Evolutionary conservation across 1,140 invertebrate species (phyloP), one percentile per base, ranked within the genome.

Genomic region (Hycleus phaleratus): DNA sequence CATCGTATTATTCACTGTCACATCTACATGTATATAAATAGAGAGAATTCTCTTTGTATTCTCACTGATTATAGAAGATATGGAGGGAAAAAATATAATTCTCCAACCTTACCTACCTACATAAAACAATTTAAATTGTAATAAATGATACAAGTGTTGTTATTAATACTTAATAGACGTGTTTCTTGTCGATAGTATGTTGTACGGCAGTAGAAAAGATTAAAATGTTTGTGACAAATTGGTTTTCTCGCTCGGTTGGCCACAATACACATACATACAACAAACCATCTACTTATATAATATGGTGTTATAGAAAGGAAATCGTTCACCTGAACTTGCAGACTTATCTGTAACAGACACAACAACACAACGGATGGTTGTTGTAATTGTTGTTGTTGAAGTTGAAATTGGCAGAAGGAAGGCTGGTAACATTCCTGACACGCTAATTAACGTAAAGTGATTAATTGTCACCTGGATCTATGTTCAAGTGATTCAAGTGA

Each of bases 371-470:
- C 18, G 18, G 18, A 18, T 18, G 18, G 18, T 18, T 18, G 18
- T 18, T 18, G 18, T 18, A 18, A 18, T 18, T 18, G 18, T 18
- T 18, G 18, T 32, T 32, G 32, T 32, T 5, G 32, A 32, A 32
- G 32, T 32, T 2, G 32, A 32, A 32, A 32, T 32, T 32, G 32
- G 32, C 32, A 32, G 32, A 7, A 32, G 32, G 32, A 4, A 2
- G 32, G 48, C 55, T 43, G 18, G n/a, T 12, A 55, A 24, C 50
- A 47, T 52, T 44, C 49, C 58, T 60, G 58, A 60, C 47, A 40
- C 58, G 46, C 58, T 60, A 60, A 60, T 60, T 60, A 55, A 60
- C 58, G 46, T 56, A 40, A 60, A 56, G 58, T 60, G 58, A 60
- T 60, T 60, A 60, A 60, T 60, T 60, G 58, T 60, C 58, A 60